A percentile compares a stretch with the other conserved stretches of the same genome.
These are phyloP conservation scores for Saimiri boliviensis DNA, from an alignment of 2,113 vertebrate species.

Conservation along the genomic window DNA sequence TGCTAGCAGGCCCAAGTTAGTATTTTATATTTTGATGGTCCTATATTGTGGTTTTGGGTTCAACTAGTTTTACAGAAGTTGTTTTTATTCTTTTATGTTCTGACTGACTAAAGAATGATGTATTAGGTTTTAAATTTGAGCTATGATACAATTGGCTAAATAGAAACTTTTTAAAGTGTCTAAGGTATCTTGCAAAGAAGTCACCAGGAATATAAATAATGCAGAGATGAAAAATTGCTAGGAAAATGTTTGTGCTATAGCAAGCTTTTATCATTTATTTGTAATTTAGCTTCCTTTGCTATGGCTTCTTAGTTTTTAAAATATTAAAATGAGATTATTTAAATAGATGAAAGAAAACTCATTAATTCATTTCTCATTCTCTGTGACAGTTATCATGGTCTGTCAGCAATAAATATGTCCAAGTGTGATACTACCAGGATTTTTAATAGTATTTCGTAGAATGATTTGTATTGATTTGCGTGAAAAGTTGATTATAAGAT, in stretches of 20 bases:
- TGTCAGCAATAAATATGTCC: slow-evolving; percentile 49
- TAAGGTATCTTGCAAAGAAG: neutral
- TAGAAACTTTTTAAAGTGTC: neutral
- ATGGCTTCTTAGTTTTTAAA: neutral
- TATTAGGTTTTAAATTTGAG: neutral
- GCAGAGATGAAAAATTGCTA: neutral
- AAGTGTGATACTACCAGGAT: slow-evolving; percentile 9
- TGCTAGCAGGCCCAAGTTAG: neutral
- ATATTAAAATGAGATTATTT: slow-evolving; percentile 61
- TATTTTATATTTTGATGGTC: neutral
- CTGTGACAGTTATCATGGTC: neutral
- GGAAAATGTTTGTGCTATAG: neutral
- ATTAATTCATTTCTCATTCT: slow-evolving; percentile 29
- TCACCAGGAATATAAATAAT: slow-evolving; percentile 29
- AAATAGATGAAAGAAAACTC: slow-evolving; percentile 53
- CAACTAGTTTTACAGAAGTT: neutral
- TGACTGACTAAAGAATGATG: neutral
- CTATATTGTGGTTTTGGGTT: neutral
- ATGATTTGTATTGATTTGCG: slow-evolving; percentile 51
- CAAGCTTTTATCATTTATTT: neutral
- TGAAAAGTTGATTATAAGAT: slow-evolving; percentile 39
- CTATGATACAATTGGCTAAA: neutral
- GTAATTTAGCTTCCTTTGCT: neutral
- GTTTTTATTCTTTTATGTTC: neutral
- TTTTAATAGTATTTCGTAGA: slow-evolving; percentile 59